phyloP scores from a whole-genome alignment of 2,113 vertebrate species.

The Malaclemys terrapin region DNA sequence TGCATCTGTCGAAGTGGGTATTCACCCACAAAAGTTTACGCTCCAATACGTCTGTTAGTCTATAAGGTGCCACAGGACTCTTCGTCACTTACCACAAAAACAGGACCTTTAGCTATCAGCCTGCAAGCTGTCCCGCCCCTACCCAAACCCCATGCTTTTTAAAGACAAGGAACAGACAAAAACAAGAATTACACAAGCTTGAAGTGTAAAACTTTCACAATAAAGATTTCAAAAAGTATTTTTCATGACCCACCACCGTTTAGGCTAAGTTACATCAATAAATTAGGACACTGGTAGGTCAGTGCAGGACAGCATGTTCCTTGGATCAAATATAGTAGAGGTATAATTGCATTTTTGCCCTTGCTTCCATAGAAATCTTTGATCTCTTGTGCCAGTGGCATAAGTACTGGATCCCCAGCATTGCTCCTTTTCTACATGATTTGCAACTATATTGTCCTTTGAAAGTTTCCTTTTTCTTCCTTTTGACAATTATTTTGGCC shows the following conservation, averaged over 20 bases:
- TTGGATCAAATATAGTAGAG: neutral
- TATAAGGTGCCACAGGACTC: no score
- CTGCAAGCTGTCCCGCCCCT: neutral
- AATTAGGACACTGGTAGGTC: neutral
- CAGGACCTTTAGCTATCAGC: neutral
- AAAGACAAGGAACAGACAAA: neutral
- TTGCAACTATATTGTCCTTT: neutral
- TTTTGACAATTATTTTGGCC: neutral
- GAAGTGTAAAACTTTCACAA: neutral
- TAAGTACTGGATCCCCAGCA: neutral
- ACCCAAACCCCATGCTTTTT: neutral
- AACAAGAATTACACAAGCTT: neutral
- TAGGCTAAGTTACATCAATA: neutral
- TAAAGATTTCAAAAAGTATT: neutral
- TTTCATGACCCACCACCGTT: neutral
- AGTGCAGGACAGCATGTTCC: neutral
- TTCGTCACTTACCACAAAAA: neutral
- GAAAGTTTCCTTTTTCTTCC: neutral
- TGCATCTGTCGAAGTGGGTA: no score
- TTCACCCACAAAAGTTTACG: no score
- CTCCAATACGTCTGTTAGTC: no score
- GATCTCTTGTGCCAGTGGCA: neutral
- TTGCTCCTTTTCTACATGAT: neutral
- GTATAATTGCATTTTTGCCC: neutral
- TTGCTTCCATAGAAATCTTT: neutral